These are phyloP conservation scores for Sarcophilus harrisii DNA, from an alignment of 2,797 vertebrate genomes.

Conservation along the genomic window DNA sequence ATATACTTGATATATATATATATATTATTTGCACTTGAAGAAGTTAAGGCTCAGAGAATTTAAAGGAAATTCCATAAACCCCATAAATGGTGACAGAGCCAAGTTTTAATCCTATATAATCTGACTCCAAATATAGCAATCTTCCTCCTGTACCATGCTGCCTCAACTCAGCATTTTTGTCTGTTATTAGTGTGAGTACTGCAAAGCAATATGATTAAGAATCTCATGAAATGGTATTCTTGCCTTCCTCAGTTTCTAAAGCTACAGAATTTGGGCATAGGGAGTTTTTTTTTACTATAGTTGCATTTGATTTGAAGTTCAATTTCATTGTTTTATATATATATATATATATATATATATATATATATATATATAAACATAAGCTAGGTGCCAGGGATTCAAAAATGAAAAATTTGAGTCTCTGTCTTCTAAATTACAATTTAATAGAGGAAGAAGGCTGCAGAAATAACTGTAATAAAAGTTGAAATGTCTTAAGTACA, in stretches of 20 bases:
- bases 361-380: no score
- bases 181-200: neutral
- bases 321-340: neutral
- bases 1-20: neutral
- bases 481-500: no score
- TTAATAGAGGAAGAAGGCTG: neutral
- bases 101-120: neutral
- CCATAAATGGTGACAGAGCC: neutral
- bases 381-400: neutral
- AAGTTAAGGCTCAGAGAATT: neutral
- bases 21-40: neutral
- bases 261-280: neutral
- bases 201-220: neutral
- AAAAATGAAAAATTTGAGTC: neutral
- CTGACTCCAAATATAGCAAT: neutral
- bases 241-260: neutral
- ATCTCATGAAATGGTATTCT: neutral
- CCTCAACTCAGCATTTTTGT: neutral
- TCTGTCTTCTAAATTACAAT: neutral
- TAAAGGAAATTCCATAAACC: neutral
- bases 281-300: neutral
- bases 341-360: no score
- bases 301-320: neutral
- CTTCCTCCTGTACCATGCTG: neutral
- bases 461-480: no score